Evolutionary conservation across 1,140 invertebrate genomes (phyloP), one percentile per base, ranked within the genome.

Genomic region (Adoxophyes honmai): DNA sequence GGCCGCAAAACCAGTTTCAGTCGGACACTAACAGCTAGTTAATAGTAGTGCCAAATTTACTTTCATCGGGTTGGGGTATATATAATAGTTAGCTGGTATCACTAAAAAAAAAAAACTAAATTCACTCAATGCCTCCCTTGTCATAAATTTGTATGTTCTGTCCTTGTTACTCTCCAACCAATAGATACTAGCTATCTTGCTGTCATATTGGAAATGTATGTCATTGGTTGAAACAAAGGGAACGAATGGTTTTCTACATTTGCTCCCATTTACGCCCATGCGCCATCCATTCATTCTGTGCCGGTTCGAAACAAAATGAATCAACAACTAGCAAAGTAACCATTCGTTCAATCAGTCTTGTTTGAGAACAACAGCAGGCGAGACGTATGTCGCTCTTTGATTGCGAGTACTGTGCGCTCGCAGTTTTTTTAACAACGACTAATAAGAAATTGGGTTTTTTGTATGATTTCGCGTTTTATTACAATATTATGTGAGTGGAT

Each of bases 361-460:
- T 54, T 70, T 60, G 55, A 61, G 44, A 70, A 61, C 59, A 67
- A 48, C 61, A 60, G 73, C 68, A 78, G 66, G 62, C 75, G 84
- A 87, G 84, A 86, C 81, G 84, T 80, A 55, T 61, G 74, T 84
- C 65, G 73, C 79, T 70, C 55, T 72, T 34, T 44, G 57, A 53
- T 75, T 71, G 81, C 73, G 79, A 79, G 75, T 78, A 73, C 78
- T 78, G 84, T 87, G 84, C 84, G 79, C 84, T 87, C 84, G 82
- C 77, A 73, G 71, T 67, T 77, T 59, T 69, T 68, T 52, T 55
- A 66, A 67, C 62, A 63, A 60, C 57, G 53, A 59, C 52, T 60
- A 34, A 52, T 44, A n/a, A 21, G 16, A 44, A 10, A 28, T 44
- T 18, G 39, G 39, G 39, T 44, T 44, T 21, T 4, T 38, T 36